A percentile compares a stretch with the other conserved stretches of the same genome.
Evolutionary conservation across 2,888 invertebrate species (phyloP).

Genomic region (Hirtodrosophila confusa): DNA sequence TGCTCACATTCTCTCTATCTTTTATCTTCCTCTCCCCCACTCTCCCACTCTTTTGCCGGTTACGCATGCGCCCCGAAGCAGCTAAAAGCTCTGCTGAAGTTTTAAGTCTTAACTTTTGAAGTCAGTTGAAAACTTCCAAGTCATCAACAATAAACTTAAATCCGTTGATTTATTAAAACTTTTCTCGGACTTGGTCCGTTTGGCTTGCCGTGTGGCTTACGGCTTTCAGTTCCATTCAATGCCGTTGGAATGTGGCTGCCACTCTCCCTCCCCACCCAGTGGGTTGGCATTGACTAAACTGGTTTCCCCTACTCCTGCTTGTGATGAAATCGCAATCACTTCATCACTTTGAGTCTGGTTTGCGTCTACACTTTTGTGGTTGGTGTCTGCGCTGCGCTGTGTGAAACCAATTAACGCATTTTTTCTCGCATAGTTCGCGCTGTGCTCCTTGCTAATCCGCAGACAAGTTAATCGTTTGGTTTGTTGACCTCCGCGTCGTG

Average conservation of each 20-base stretch:
- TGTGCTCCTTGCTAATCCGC: conserved; percentile 55
- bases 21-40: conserved; percentile 11
- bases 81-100: not conserved
- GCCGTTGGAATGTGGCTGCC: conserved; percentile 48
- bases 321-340: conserved; percentile 49
- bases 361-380: conserved; percentile 42
- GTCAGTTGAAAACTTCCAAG: conserved; percentile 23
- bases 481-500: conserved; percentile 62
- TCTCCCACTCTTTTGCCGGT: not conserved
- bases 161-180: conserved; percentile 67
- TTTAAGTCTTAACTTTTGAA: conserved; percentile 26
- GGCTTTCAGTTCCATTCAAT: conserved; percentile 17
- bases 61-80: conserved; percentile 25
- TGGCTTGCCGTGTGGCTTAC: conserved; percentile 15
- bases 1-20: not conserved
- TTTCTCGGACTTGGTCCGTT: conserved; percentile 31
- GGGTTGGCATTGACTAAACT: conserved; percentile 46
- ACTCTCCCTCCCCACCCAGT: conserved; percentile 30
- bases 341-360: conserved; percentile 46
- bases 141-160: conserved; percentile 44
- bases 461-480: conserved; percentile 77
- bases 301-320: conserved; percentile 18
- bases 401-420: conserved; percentile 71
- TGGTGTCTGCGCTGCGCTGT: conserved; percentile 37
- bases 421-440: conserved; percentile 41